Conservation (phyloP, 2,113 vertebrate species). For the Eonycteris spelaea region DNA sequence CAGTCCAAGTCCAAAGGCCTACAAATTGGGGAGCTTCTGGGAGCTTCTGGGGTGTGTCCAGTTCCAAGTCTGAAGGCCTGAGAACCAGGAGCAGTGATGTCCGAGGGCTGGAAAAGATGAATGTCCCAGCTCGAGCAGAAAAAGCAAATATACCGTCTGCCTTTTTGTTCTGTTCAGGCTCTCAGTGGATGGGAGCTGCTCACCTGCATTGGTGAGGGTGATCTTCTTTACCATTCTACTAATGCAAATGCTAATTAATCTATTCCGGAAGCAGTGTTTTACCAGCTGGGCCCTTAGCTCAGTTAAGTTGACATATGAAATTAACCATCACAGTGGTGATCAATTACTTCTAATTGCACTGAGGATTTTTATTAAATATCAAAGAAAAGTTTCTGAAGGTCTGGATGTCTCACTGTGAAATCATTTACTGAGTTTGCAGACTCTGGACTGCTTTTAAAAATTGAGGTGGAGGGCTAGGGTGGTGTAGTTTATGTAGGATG, state of each 20-base stretch:
- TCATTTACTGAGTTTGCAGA: not conserved
- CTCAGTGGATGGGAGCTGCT: not conserved
- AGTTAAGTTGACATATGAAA: not conserved
- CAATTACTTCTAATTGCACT: not conserved
- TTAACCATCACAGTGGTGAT: not conserved
- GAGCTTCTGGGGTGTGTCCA: not conserved
- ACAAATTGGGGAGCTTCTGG: not conserved
- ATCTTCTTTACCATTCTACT: not conserved
- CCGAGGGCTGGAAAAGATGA: not conserved
- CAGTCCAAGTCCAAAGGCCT: not conserved
- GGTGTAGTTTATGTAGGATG: not conserved
- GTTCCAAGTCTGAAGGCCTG: not conserved
- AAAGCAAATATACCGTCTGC: not conserved
- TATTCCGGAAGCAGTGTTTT: not conserved
- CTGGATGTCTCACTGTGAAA: not conserved
- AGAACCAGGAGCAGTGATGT: not conserved
- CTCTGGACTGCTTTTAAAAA: not conserved
- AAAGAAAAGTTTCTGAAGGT: not conserved
- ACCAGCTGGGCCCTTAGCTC: not conserved
- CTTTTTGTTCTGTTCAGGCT: not conserved
- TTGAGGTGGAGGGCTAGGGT: not conserved
- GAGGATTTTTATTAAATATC: slow-evolving; percentile 12
- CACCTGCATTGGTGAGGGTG: not conserved
- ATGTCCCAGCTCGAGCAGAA: not conserved
- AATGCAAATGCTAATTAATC: not conserved